Evolutionary conservation across 1,140 invertebrate species (phyloP).

Genomic region (Magallana ariakensis): DNA sequence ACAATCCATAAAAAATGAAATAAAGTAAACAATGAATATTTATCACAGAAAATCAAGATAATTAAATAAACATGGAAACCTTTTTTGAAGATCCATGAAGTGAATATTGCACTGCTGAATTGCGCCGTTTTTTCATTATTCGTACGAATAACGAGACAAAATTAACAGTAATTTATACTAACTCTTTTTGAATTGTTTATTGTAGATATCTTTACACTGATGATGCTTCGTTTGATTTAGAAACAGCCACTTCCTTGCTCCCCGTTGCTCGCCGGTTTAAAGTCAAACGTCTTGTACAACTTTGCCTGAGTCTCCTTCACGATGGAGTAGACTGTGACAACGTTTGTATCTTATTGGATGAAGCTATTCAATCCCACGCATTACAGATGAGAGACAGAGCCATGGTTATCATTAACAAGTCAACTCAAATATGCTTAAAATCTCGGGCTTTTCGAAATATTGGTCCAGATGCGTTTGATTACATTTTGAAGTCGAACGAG

Average conservation of each 20-base stretch:
- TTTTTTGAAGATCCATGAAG: background rate
- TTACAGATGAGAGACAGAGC: constrained; percentile 41
- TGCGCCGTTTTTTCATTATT: background rate
- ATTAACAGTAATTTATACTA: background rate
- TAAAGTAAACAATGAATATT: no score
- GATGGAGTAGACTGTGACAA: constrained; percentile 88
- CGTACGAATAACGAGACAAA: background rate
- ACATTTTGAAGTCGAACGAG: constrained; percentile 52
- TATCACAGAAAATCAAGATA: background rate
- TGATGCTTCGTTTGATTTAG: constrained; percentile 32
- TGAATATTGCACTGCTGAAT: background rate
- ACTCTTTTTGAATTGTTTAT: constrained; percentile 1
- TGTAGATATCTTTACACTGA: constrained; percentile 65
- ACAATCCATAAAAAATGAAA: no score
- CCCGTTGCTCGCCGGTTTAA: constrained; percentile 86
- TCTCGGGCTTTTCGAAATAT: constrained; percentile 41
- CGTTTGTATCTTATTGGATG: constrained; percentile 80
- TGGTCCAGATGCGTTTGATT: constrained; percentile 44
- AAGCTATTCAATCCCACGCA: background rate
- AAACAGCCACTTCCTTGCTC: background rate
- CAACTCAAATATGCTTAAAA: constrained; percentile 45
- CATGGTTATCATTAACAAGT: constrained; percentile 58
- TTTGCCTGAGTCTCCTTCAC: constrained; percentile 89
- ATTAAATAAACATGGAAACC: background rate
- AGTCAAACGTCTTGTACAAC: constrained; percentile 90